Evolutionary conservation across 2,797 vertebrate genomes (phyloP).

Genomic region (Spea hammondii): DNA sequence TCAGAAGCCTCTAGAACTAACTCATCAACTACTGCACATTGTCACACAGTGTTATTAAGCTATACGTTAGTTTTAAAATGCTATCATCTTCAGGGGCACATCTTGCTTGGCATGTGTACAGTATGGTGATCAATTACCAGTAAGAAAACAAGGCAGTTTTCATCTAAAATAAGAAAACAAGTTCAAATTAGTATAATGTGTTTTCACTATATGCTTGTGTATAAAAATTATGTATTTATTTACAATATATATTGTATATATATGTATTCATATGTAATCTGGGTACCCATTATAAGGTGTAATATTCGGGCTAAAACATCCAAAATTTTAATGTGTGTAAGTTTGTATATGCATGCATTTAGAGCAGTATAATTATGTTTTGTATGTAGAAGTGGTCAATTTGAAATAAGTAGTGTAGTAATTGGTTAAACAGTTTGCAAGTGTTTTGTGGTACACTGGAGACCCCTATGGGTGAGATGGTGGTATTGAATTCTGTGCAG

Average conservation of each 20-base stretch:
- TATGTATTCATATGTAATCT: background rate
- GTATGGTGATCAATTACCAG: conserved; percentile 43
- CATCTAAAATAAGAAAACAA: conserved; percentile 22
- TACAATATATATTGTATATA: background rate
- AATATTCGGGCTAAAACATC: background rate
- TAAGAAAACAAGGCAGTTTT: conserved; percentile 15
- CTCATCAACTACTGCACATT: conserved; percentile 93
- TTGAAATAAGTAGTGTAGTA: conserved; percentile 61
- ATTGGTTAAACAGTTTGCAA: conserved; percentile 51
- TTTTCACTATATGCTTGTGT: background rate
- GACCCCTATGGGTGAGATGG: conserved; percentile 83
- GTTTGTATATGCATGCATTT: conserved; percentile 41
- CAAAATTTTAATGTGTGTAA: conserved; percentile 35
- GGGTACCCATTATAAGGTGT: background rate
- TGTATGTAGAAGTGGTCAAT: conserved; percentile 61
- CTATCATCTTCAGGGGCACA: conserved; percentile 57
- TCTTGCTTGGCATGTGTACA: conserved; percentile 49
- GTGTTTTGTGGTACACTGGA: conserved; percentile 86
- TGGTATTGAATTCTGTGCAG: conserved; percentile 20
- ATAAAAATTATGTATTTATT: background rate
- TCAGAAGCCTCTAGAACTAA: conserved; percentile 98
- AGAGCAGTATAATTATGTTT: conserved; percentile 34
- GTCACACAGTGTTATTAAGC: conserved; percentile 77
- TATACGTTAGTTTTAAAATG: conserved; percentile 60
- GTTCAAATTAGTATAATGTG: background rate